Percentiles rank a stretch among this genome's conserved stretches.
Evolutionary conservation across 2,113 vertebrate species (phyloP).

Genomic region (Himantopus leucocephalus): DNA sequence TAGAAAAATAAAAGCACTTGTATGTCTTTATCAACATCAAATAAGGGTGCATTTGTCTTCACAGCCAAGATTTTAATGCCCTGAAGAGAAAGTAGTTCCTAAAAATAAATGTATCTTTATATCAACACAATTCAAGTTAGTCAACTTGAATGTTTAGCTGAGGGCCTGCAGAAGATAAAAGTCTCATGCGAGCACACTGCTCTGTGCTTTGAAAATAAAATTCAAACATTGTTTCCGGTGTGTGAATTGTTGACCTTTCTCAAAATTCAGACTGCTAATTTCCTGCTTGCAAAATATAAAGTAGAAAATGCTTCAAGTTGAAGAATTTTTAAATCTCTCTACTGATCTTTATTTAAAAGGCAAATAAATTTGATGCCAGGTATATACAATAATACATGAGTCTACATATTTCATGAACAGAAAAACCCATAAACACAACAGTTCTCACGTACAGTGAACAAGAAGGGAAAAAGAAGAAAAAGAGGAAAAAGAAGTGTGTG

Average conservation of each 20-base stretch:
- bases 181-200: neutral
- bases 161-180: neutral
- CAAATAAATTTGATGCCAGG: neutral
- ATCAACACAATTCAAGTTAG: constrained; percentile 24
- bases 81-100: neutral
- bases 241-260: neutral
- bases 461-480: neutral
- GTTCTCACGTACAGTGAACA: neutral
- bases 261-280: neutral
- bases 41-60: neutral
- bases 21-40: constrained; percentile 43
- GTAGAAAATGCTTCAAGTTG: neutral
- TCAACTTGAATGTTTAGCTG: constrained; percentile 21
- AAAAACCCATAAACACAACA: neutral
- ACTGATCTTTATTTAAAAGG: neutral
- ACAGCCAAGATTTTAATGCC: constrained; percentile 39
- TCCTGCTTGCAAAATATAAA: neutral
- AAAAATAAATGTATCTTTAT: constrained; percentile 33
- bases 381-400: neutral
- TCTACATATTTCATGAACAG: neutral
- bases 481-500: neutral
- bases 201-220: neutral
- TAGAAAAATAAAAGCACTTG: constrained; percentile 41
- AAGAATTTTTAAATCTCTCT: neutral
- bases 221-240: neutral